Evolutionary conservation across 2,113 vertebrate species (phyloP), one percentile per base, ranked within the genome.

Genomic region (Romanogobio albipinnatus): DNA sequence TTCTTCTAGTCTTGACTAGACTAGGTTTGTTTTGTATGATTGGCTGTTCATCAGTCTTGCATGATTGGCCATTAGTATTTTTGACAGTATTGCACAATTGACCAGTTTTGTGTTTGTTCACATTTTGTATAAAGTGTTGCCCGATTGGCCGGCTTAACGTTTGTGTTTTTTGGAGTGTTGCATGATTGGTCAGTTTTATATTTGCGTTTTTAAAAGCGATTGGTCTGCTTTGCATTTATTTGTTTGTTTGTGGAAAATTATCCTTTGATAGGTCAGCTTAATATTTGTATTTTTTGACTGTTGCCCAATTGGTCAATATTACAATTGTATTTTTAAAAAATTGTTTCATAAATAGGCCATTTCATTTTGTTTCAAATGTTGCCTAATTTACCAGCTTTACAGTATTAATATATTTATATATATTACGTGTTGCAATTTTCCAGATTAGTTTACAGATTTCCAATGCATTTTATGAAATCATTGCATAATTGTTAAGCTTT

Each of bases 1-100:
- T 76, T 76, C 61, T 86, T 11, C 13, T 64, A 66, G 74, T 68
- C 64, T 68, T 68, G 29, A 56, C 53, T 68, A 3, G 15, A 22
- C 3, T 17, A 68, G 15, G 11, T 24, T 24, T 24, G 11, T 24
- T 45, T 45, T 73, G 70, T 5, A 45, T 24, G 39, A 73, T 13
- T 45, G 10, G 22, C 70, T 73, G 10, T 73, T 14, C 2, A 24
- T 24, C 2, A 24, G 39, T n/a, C 19, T 73, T 45, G 0, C 19
- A 43, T 71, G 68, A 22, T 70, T 70, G 39, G 4, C 19, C 33
- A 5, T n/a, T 43, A 14, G 68, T 45, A 13, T n/a, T 45, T 45
- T 1, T 71, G 19, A 43, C 5, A 45, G 36, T 39, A 0, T 11
- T 71, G 36, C 66, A 68, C 14, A 19, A 8, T 68, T 9, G 62